Conservation (phyloP, 2,888 invertebrate species). For the Neria commutata region DNA sequence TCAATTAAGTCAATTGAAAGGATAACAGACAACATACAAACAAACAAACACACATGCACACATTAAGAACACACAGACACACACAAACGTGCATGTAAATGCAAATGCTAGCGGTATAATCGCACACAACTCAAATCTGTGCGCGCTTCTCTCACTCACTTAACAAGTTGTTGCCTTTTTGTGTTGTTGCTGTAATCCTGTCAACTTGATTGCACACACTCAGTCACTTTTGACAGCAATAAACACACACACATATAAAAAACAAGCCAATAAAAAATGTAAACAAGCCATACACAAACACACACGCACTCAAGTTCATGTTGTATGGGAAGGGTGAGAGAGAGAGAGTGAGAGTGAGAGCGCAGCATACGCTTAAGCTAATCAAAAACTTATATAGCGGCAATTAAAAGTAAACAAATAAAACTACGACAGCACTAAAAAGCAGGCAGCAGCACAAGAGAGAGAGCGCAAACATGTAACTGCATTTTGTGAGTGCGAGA, state of each 20-base stretch:
- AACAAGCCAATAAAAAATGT: too few relatives aligned
- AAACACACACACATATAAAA: background rate
- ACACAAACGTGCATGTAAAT: background rate
- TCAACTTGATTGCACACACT: too few relatives aligned
- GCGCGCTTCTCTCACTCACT: background rate
- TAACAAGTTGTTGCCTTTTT: slow-evolving; percentile 3
- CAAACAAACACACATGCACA: slow-evolving; percentile 33
- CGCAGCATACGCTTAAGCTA: too few relatives aligned
- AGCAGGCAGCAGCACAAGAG: background rate
- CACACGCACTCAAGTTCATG: too few relatives aligned
- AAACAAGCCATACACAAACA: slow-evolving; percentile 6
- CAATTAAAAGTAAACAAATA: background rate
- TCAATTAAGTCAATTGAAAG: slow-evolving; percentile 56
- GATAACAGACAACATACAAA: slow-evolving; percentile 22
- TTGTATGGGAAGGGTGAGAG: too few relatives aligned
- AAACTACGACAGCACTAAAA: too few relatives aligned
- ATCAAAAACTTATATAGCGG: slow-evolving; percentile 5
- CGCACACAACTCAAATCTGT: background rate
- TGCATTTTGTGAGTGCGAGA: background rate
- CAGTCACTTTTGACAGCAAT: background rate
- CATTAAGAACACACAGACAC: slow-evolving; percentile 11
- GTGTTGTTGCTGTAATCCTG: slow-evolving; percentile 15
- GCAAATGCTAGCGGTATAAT: background rate
- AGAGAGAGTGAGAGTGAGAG: too few relatives aligned
- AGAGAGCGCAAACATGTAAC: background rate